Percentiles rank a stretch among this genome's conserved stretches.
phyloP scores from a whole-genome alignment of 2,113 vertebrate genomes.

The Paracanthobrama guichenoti region DNA sequence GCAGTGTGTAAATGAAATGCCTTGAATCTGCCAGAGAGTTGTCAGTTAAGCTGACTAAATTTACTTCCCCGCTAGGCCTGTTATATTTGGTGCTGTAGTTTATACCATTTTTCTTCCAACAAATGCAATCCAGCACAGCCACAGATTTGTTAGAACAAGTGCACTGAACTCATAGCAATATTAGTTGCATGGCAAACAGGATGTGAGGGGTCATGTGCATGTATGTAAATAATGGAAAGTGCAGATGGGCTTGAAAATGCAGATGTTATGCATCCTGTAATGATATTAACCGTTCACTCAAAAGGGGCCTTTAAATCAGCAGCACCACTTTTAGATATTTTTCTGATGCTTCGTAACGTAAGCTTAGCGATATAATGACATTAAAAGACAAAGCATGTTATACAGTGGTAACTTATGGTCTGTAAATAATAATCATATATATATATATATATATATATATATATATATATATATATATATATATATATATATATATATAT shows the following conservation, averaged over 20 bases:
- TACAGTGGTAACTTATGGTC: background rate
- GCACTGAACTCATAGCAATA: background rate
- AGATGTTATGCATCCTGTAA: constrained; percentile 18
- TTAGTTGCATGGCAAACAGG: background rate
- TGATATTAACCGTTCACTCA: constrained; percentile 5
- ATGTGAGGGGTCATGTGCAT: constrained; percentile 1
- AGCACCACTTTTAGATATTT: background rate
- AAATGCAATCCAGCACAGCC: background rate
- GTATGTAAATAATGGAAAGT: background rate
- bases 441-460: no score
- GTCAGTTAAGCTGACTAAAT: background rate
- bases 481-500: no score
- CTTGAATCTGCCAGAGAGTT: background rate
- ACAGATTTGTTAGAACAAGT: background rate
- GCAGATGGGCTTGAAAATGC: constrained; percentile 19
- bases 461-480: no score
- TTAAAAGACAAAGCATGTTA: background rate
- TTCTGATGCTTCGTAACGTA: background rate
- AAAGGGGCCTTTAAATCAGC: background rate
- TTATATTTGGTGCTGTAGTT: background rate
- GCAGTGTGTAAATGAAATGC: background rate
- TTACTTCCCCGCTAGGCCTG: background rate
- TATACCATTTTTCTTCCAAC: background rate
- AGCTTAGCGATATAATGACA: background rate
- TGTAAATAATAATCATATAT: no score